Evolutionary conservation across 2,113 vertebrate species (phyloP).

Genomic region (Takifugu bimaculatus): DNA sequence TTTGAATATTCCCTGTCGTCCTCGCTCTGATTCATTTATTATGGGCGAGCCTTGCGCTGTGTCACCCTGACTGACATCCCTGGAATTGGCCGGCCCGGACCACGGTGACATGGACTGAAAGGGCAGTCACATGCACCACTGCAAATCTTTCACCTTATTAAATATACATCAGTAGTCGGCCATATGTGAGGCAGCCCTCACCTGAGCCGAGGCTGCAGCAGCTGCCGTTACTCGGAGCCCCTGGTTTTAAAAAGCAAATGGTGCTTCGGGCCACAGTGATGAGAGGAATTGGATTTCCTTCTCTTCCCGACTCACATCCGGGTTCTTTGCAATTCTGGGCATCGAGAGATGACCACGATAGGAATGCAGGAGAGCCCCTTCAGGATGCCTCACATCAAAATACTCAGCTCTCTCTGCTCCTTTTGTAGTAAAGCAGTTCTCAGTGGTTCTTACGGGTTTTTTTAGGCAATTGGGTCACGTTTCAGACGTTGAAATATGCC

Average conservation of each 20-base stretch:
- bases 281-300: not conserved
- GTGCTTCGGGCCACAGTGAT: slow-evolving; percentile 14
- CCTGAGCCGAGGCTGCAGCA: slow-evolving; percentile 44
- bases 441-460: not conserved
- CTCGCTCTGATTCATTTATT: not conserved
- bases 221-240: slow-evolving; percentile 51
- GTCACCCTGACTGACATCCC: slow-evolving; percentile 38
- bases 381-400: not conserved
- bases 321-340: slow-evolving; percentile 6
- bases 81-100: slow-evolving; percentile 23
- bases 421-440: not conserved
- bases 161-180: slow-evolving; percentile 69
- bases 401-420: not conserved
- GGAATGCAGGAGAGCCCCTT: slow-evolving; percentile 4
- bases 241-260: slow-evolving; percentile 31
- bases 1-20: too few relatives aligned
- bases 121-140: slow-evolving; percentile 58
- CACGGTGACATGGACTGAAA: slow-evolving; percentile 62
- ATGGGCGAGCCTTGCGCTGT: slow-evolving; percentile 5
- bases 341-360: slow-evolving; percentile 2
- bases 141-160: slow-evolving; percentile 69
- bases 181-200: slow-evolving; percentile 51
- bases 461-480: slow-evolving; percentile 6
- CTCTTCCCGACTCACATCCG: slow-evolving; percentile 9
- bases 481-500: slow-evolving; percentile 15